Percentiles rank a stretch among this genome's conserved stretches.
These are phyloP conservation scores for Eulithis prunata DNA, from an alignment of 2,888 invertebrate species.

Conservation along the genomic window DNA sequence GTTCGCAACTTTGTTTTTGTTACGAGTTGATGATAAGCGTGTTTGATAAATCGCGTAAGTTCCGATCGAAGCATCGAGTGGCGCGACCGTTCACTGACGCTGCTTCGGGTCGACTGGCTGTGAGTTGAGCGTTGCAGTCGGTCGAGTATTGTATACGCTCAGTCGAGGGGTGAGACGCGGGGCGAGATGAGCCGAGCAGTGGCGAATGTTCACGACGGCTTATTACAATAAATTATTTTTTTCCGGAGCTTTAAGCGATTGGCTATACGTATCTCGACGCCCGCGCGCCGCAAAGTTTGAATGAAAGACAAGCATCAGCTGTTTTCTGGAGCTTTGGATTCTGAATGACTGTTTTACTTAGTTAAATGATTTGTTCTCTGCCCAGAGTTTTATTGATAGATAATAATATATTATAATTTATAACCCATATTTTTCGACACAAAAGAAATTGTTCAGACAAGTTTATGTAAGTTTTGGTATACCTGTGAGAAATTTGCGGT, in stretches of 20 bases:
- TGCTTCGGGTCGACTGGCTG: constrained; percentile 78
- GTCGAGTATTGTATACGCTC: constrained; percentile 75
- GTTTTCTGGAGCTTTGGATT: constrained; percentile 38
- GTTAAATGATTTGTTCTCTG: neutral
- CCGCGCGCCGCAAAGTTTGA: constrained; percentile 67
- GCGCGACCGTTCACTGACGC: constrained; percentile 80
- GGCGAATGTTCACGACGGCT: constrained; percentile 82
- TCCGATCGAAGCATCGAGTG: constrained; percentile 72
- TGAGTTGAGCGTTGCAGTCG: constrained; percentile 74
- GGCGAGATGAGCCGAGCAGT: constrained; percentile 77
- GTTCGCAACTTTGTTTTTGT: constrained; percentile 54
- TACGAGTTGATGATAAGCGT: constrained; percentile 72
- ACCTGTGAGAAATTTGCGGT: constrained; percentile 49
- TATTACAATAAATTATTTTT: constrained; percentile 83
- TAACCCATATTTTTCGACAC: neutral
- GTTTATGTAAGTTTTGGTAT: constrained; percentile 42
- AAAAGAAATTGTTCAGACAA: constrained; percentile 4
- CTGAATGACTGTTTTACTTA: constrained; percentile 26
- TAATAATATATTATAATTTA: neutral
- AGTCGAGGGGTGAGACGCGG: constrained; percentile 66
- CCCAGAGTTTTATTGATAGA: neutral
- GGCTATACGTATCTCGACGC: constrained; percentile 60
- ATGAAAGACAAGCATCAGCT: constrained; percentile 68
- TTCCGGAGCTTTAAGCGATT: constrained; percentile 77
- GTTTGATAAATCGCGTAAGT: constrained; percentile 73